These are phyloP conservation scores for Cantharis lateralis DNA, from an alignment of 2,888 invertebrate genomes.

Conservation along the genomic window DNA sequence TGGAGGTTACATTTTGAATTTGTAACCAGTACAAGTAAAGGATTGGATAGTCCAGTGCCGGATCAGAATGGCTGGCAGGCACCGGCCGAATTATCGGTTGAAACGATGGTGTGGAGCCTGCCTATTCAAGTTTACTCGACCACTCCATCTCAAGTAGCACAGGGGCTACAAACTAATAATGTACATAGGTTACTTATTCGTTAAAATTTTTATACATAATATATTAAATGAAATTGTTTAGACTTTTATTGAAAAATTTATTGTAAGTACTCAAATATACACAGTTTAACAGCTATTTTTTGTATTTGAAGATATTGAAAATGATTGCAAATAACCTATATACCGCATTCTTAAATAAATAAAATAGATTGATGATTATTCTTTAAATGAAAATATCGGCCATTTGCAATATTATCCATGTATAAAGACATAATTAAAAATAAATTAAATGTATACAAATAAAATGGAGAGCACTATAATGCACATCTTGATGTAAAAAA, in stretches of 20 bases:
- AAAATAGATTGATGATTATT: not conserved
- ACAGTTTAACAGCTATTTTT: not conserved
- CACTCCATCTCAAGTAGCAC: conserved; percentile 79
- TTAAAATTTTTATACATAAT: conserved; percentile 3
- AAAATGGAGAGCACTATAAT: not conserved
- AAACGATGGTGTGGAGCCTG: conserved; percentile 98
- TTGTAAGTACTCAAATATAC: not conserved
- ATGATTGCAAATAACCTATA: not conserved
- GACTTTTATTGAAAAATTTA: not conserved
- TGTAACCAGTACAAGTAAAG: conserved; percentile 78
- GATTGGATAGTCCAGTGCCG: conserved; percentile 60
- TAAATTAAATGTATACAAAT: not conserved
- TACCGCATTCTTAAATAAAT: not conserved
- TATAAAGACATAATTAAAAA: not conserved
- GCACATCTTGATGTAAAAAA: not conserved
- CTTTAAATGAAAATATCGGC: not conserved
- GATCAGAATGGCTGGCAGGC: conserved; percentile 77
- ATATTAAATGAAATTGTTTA: not conserved
- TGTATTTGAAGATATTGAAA: not conserved
- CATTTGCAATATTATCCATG: not conserved
- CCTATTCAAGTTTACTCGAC: conserved; percentile 94
- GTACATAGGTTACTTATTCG: conserved; percentile 48
- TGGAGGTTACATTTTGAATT: conserved; percentile 99
- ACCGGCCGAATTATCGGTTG: conserved; percentile 84
- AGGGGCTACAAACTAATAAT: conserved; percentile 60